phyloP scores from a whole-genome alignment of 2,797 vertebrate species.

The Acanthis flammea region DNA sequence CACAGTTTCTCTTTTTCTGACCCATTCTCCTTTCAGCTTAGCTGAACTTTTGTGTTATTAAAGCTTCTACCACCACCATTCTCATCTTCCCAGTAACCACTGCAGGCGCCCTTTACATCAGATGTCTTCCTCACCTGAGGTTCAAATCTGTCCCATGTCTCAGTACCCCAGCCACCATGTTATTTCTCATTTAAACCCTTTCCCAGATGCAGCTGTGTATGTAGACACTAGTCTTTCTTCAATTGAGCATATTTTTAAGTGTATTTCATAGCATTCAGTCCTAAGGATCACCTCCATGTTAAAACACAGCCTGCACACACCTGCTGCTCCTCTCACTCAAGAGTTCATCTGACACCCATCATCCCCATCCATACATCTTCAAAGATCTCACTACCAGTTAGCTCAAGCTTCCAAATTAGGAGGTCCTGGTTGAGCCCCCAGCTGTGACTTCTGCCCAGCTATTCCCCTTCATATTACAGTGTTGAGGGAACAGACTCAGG shows the following conservation, averaged over 20 bases:
- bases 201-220: not conserved
- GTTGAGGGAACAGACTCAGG: not conserved
- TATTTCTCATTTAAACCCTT: not conserved
- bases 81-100: not conserved
- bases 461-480: not conserved
- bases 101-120: not conserved
- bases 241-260: not conserved
- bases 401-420: not conserved
- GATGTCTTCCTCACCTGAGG: not conserved
- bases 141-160: not conserved
- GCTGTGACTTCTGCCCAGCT: not conserved
- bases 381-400: not conserved
- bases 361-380: not conserved
- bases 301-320: not conserved
- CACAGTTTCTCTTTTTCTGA: not conserved
- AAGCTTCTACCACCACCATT: not conserved
- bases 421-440: not conserved
- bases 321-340: not conserved
- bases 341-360: not conserved
- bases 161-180: not conserved
- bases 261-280: not conserved
- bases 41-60: not conserved
- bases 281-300: not conserved
- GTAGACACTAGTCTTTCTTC: not conserved
- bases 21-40: rapidly evolving